Evolutionary conservation across 2,113 vertebrate genomes (phyloP).

Genomic region (Gymnobelideus leadbeateri): DNA sequence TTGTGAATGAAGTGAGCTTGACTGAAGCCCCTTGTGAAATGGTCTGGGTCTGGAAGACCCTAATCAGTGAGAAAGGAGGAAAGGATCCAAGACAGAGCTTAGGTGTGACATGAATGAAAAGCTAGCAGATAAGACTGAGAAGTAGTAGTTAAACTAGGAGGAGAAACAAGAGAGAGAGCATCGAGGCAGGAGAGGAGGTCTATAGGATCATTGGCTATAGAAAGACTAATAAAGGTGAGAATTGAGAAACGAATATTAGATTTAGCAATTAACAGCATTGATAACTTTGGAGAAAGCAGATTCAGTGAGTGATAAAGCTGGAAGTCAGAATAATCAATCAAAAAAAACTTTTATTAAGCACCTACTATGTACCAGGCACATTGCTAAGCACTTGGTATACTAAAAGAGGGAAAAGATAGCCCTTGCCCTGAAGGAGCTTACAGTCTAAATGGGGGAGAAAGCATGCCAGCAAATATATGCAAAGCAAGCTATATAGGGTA

Average conservation of each 20-base stretch:
- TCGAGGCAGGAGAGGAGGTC: not conserved
- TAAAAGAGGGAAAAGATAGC: not conserved
- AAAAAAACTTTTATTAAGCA: not conserved
- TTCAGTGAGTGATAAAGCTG: not conserved
- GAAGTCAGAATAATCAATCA: not conserved
- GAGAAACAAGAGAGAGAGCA: not conserved
- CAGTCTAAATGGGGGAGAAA: not conserved
- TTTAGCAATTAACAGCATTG: not conserved
- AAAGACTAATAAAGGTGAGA: not conserved
- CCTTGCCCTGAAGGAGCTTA: not conserved
- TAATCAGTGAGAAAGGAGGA: no score
- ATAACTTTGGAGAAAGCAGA: not conserved
- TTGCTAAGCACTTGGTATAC: not conserved
- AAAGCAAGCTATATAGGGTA: not conserved
- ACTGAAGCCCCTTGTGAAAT: not conserved
- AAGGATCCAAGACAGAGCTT: no score
- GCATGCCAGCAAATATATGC: not conserved
- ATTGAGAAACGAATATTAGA: not conserved
- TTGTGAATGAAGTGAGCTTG: not conserved
- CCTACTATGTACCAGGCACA: not conserved
- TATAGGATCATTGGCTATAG: not conserved
- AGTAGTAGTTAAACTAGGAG: not conserved
- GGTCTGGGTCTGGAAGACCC: not conserved
- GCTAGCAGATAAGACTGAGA: not conserved
- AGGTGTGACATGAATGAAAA: not conserved